A percentile compares a stretch with the other conserved stretches of the same genome.
These are phyloP conservation scores for Spermophilus dauricus DNA, from an alignment of 2,113 vertebrate genomes.

Conservation along the genomic window DNA sequence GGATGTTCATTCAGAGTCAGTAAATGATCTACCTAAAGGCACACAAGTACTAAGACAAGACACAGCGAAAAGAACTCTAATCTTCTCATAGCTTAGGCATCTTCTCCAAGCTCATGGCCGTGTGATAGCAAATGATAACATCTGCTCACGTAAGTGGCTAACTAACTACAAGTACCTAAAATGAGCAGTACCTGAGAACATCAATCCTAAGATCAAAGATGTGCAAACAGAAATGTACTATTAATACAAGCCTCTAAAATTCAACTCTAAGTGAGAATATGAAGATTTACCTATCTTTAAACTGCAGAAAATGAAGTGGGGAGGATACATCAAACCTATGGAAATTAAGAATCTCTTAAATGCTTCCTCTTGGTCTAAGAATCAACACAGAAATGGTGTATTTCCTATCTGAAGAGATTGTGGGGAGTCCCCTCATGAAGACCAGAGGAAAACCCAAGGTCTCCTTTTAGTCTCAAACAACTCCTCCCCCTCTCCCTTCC, in stretches of 20 bases:
- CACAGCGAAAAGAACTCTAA: neutral
- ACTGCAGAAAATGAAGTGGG: neutral
- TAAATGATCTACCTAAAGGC: neutral
- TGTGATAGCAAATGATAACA: constrained; percentile 11
- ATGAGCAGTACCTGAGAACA: constrained; percentile 2
- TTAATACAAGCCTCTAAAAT: constrained; percentile 15
- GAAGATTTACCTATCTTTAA: neutral
- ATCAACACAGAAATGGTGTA: constrained; percentile 18
- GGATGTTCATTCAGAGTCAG: neutral
- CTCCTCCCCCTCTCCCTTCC: neutral
- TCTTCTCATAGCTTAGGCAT: neutral
- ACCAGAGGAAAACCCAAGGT: neutral
- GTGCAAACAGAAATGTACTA: neutral
- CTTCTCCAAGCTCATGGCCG: neutral
- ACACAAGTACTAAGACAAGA: constrained; percentile 12
- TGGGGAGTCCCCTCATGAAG: neutral
- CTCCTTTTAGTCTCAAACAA: neutral
- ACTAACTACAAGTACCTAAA: constrained; percentile 45
- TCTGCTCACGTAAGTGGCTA: neutral
- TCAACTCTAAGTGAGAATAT: neutral
- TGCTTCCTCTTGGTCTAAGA: constrained; percentile 15
- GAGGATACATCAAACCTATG: neutral
- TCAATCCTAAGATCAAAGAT: constrained; percentile 8
- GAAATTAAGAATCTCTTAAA: neutral
- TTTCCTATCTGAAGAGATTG: neutral